Evolutionary conservation across 2,888 invertebrate species (phyloP), one percentile per base, ranked within the genome.

Genomic region (Tridacna crocea): DNA sequence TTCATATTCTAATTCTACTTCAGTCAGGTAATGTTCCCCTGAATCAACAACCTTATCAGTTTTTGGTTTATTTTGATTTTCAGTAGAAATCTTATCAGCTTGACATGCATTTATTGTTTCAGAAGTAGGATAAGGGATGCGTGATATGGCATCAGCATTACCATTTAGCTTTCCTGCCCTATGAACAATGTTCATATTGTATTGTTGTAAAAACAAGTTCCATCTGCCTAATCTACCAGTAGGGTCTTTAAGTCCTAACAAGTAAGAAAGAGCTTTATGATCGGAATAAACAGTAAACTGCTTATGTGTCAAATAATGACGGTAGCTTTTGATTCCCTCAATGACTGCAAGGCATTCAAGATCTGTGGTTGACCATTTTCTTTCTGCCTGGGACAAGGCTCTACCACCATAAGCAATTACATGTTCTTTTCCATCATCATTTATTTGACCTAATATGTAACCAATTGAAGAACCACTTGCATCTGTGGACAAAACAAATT

Each of bases 371-470:
- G 79, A 72, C 83, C 82, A 89, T 58, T 79, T 83, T 17, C 51
- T 22, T 36, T 88, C 83, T 65, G 73, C 74, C 13, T 36, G 15
- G 6, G 60, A 72, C 10, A 87, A 63, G 4, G 82, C 60, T 51
- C 87, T 60, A 22, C 88, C 88, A 24, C 87, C 88, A 77, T 85
- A 87, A 3, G 80, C 78, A 26, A 88, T 83, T 6, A 84, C 87
- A 74, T 72, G 58, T 48, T 88, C 87, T 61, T 79, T 84, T 19
- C 79, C 85, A 17, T 80, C 24, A 11, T 72, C 61, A 51, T 79
- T 82, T 46, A 61, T 63, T 78, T 90, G 89, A 46, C 82, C 83
- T n/a, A n/a, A n/a, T n/a, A n/a, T n/a, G n/a, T n/a, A n/a, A n/a
- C n/a, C n/a, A n/a, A n/a, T n/a, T n/a, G n/a, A n/a, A n/a, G n/a